Evolutionary conservation across 2,888 invertebrate species (phyloP), one percentile per base, ranked within the genome.

Genomic region (Lagria hirta): DNA sequence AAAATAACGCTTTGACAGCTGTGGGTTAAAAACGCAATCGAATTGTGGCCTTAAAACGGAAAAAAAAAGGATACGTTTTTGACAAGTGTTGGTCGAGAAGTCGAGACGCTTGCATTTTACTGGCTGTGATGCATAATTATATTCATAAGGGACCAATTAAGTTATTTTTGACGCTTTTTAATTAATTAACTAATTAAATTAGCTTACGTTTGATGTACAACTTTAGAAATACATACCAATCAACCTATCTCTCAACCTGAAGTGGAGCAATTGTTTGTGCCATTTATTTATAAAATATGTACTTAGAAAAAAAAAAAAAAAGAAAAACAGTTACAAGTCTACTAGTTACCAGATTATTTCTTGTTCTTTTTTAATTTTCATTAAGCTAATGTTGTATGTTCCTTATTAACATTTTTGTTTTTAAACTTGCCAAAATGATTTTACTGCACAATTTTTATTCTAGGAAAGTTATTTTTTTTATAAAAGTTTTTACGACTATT

Each of bases 1-100:
- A 75, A 75, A 73, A 78, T 77, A 76, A 77, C 73, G 70, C 74
- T 77, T 65, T 78, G 71, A 76, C 77, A 50, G 73, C 74, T 47
- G 75, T 77, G 57, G 74, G 70, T 29, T 71, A 60, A 70, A 32
- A 44, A 44, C 33, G 37, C 33, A 46, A 21, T 15, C 16, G 24
- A 21, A 20, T 23, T 52, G 56, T 57, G 55, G 42, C 52, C 54
- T 57, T 58, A 54, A 27, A 34, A 30, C 32, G 46, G 12, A 28
- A 16, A 37, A 22, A 27, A 29, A 32, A 23, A 41, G 10, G 8
- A 28, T 20, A 32, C 36, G 35, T 15, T 7, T 30, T 24, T 35
- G 48, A 29, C 45, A 57, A 58, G 56, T 58, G 58, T 21, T 21
- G n/a, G 24, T 30, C 21, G 40, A 43, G 41, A 43, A n/a, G n/a